Base-by-base conservation (phyloP, 2,797 vertebrate genomes). In the Cossypha caffra region DNA sequence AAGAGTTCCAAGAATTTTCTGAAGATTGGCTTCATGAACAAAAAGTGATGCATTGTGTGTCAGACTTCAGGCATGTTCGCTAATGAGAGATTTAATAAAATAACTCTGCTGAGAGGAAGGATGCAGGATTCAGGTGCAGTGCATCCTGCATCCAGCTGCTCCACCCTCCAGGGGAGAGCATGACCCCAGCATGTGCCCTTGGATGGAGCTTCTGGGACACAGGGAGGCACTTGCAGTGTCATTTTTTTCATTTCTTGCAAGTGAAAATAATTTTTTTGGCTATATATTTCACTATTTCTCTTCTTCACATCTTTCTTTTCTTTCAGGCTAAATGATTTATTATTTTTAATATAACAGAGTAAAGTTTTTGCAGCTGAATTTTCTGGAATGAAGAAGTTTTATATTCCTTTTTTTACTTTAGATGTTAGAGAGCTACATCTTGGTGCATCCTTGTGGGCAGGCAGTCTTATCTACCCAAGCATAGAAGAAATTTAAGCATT, bases 121-220 rank as follows among this genome's bases (percentile, higher is more conserved):
- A 19, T 38, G 58, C 28, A 57, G 54, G 42, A 42, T 3, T 15
- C n/a, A 43, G 43, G 8, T 43, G 17, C 52, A 21, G 8, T 10
- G 25, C 48, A 50, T 50, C 48, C 48, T 50, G 48, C 48, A 28
- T 28, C 16, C 54, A 45, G 37, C 35, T 19, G 18, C 61, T 66
- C 51, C 18, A 3, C 23, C 21, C 19, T 37, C 13, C 17, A 13
- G 20, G 35, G 48, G 15, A 73, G 29, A 29, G 28, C 0, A 0
- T 38, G 16, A 19, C n/a, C 33, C 26, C 0, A 0, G 25, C 6
- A n/a, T 0, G 0, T 50, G 35, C 40, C 1, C 0, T 24, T 61
- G 42, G 11, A 6, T 31, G 23, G 29, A 57, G 20, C 31, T 40
- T 40, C 23, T 55, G 57, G 68, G 61, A 59, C 31, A 21, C 29